phyloP scores from a whole-genome alignment of 2,113 vertebrate species.

The Perca flavescens region DNA sequence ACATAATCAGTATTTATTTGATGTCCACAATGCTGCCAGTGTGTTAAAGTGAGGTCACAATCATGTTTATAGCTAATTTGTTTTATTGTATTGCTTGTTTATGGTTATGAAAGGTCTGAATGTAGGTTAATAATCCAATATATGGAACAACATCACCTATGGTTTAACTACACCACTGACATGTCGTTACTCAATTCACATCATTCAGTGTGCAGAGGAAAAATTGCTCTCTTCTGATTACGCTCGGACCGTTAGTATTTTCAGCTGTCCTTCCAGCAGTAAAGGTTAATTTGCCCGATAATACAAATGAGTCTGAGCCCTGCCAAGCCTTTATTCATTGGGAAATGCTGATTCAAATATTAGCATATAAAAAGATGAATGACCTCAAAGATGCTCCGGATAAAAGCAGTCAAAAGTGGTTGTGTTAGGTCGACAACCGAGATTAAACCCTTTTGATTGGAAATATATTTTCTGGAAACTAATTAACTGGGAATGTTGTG shows the following conservation, averaged over 20 bases:
- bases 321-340: conserved; percentile 53
- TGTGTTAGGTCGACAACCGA: conserved; percentile 57
- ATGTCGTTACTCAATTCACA: neutral
- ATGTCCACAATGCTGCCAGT: neutral
- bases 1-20: conserved; percentile 37
- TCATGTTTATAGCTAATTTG: neutral
- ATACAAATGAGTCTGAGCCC: conserved; percentile 60
- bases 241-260: conserved; percentile 17
- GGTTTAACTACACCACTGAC: neutral
- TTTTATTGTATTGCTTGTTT: conserved; percentile 13
- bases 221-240: neutral
- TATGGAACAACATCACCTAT: neutral
- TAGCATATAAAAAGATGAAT: conserved; percentile 80
- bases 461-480: conserved; percentile 32
- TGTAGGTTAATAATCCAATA: conserved; percentile 18
- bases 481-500: conserved; percentile 33
- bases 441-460: conserved; percentile 51
- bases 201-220: conserved; percentile 1
- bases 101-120: neutral
- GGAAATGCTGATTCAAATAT: conserved; percentile 79
- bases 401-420: conserved; percentile 78
- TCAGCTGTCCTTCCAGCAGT: conserved; percentile 53
- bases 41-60: conserved; percentile 1
- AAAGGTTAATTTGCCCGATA: conserved; percentile 77
- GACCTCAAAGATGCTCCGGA: conserved; percentile 73